phyloP scores from a whole-genome alignment of 2,113 vertebrate species.

The Bubo bubo region DNA sequence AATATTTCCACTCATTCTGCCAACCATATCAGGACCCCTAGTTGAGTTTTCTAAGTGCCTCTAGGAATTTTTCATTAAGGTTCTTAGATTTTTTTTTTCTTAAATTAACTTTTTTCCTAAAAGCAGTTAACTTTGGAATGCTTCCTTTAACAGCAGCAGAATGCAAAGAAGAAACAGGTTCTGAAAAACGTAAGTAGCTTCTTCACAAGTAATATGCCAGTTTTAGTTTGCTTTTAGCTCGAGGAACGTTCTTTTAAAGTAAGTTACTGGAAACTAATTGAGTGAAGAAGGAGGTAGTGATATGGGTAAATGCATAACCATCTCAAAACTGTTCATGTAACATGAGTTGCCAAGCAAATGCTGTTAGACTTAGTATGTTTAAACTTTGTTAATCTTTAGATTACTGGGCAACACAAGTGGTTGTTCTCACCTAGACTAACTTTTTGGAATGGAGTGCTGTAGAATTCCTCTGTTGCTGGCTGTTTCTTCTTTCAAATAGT shows the following conservation, averaged over 20 bases:
- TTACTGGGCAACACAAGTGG: not conserved
- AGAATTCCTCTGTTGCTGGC: not conserved
- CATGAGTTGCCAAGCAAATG: not conserved
- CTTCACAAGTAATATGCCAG: not conserved
- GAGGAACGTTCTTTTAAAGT: not conserved
- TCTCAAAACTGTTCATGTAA: not conserved
- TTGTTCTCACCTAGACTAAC: not conserved
- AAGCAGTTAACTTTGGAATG: not conserved
- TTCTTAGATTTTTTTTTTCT: not conserved
- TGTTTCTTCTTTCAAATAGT: not conserved
- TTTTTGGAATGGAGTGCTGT: not conserved
- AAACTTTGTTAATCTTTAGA: not conserved
- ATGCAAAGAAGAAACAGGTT: slow-evolving; percentile 53
- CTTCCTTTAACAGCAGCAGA: slow-evolving; percentile 65
- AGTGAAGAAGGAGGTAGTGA: slow-evolving; percentile 22
- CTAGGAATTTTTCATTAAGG: not conserved
- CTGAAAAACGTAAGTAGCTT: slow-evolving; percentile 67
- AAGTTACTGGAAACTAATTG: slow-evolving; percentile 53
- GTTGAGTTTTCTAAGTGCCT: not conserved
- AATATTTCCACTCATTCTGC: not conserved
- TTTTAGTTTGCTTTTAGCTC: not conserved
- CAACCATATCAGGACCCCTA: not conserved
- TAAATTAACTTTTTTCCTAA: not conserved
- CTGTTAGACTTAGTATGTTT: not conserved
- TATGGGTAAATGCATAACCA: not conserved